Base-by-base conservation (phyloP, 1,140 invertebrate genomes). In the Theocolax elegans region DNA sequence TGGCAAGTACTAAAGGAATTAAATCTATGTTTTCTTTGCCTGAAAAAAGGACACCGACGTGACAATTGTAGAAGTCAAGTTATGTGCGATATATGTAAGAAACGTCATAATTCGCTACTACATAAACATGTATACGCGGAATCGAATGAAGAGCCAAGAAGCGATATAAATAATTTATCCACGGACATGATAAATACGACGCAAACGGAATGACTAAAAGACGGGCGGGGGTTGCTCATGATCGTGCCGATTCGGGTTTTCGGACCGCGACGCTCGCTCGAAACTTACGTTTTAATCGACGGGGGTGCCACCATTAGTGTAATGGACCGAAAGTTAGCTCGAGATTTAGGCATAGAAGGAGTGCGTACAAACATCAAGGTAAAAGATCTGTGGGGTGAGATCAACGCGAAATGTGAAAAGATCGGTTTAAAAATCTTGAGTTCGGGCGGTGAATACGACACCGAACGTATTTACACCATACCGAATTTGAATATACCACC, bases 11-110 rank as follows among this genome's bases (percentile, higher is more conserved):
- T 49, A 6, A 17, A n/a, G 9, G 38, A 38, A n/a, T 4, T 15
- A 2, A 48, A 13, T 10, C 13, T 67, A 31, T 59, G 65, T 25
- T 67, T 29, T 23, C 48, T 25, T 2, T 67, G 65, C n/a, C 21
- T 67, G 1, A 27, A 49, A 27, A 7, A 17, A 0, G 53, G 53
- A 15, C 66, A 59, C 12, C 6, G 2, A 7, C 9, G 17, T 3
- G 12, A 9, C 7, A 42, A 12, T 15, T 68, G 66, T 15, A 15
- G 15, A n/a, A n/a, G n/a, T 13, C n/a, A 8, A 4, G 13, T 15
- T 3, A 25, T 17, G 25, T 60, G 66, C 44, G 13, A n/a, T 1
- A n/a, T 46, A n/a, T 68, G 46, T 44, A 17, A 59, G 2, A 27
- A 23, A 8, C 15, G 4, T 1, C 66, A 68, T 13, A 38, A 68